phyloP scores from a whole-genome alignment of 1,140 invertebrate species.

The Eciton burchellii region DNA sequence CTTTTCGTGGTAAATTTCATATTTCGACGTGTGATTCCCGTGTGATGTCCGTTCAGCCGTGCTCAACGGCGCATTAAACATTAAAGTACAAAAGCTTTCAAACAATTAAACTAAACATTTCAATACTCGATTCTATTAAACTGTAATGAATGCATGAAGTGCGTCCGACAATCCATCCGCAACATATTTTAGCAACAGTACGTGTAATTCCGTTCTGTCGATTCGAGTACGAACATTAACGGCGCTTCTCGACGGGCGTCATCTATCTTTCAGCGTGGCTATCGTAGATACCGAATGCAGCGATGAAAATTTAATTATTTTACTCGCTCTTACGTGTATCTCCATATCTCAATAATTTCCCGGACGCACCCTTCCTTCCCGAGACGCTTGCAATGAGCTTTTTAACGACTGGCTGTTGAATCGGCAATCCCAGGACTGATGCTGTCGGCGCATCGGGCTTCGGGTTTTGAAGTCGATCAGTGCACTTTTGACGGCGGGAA shows the following conservation, averaged over 20 bases:
- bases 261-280: neutral
- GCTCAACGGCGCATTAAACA: constrained; percentile 29
- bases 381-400: constrained; percentile 57
- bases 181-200: constrained; percentile 17
- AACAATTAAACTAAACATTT: constrained; percentile 45
- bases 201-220: constrained; percentile 2
- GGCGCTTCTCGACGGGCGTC: neutral
- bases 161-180: neutral
- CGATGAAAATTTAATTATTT: constrained; percentile 30
- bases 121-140: constrained; percentile 24
- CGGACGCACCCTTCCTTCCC: neutral
- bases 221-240: constrained; percentile 6
- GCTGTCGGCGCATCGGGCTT: constrained; percentile 19
- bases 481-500: constrained; percentile 45
- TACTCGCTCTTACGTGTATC: neutral
- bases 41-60: neutral
- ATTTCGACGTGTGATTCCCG: neutral
- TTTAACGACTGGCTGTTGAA: constrained; percentile 74
- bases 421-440: constrained; percentile 57
- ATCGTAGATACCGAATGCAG: neutral
- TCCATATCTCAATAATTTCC: constrained; percentile 35
- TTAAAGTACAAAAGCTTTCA: constrained; percentile 48
- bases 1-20: constrained; percentile 21
- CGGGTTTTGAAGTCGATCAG: constrained; percentile 44
- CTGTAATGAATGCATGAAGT: constrained; percentile 4